A percentile compares a stretch with the other conserved stretches of the same genome.
These are phyloP conservation scores for Sisyra nigra DNA, from an alignment of 2,888 invertebrate genomes.

Conservation along the genomic window DNA sequence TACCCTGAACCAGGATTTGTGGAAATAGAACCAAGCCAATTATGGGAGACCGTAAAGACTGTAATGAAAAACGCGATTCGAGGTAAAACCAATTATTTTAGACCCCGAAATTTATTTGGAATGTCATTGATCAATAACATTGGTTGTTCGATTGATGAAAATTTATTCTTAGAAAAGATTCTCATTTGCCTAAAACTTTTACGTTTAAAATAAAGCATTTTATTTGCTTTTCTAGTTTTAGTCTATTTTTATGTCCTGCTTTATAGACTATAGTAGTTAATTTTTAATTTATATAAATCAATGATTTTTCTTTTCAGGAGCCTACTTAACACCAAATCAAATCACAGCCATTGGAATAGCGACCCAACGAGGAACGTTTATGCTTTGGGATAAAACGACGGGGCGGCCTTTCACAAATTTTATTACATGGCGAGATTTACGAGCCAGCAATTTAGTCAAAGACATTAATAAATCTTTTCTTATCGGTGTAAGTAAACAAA, in stretches of 20 bases:
- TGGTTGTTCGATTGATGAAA: too few relatives aligned
- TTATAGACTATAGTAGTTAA: too few relatives aligned
- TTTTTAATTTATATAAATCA: not conserved
- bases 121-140: too few relatives aligned
- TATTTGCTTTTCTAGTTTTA: conserved; percentile 1
- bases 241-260: not conserved
- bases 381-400: conserved; percentile 44
- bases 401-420: conserved; percentile 45
- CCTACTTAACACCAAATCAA: conserved; percentile 43
- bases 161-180: too few relatives aligned
- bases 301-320: conserved; percentile 47
- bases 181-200: too few relatives aligned
- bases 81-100: conserved; percentile 31
- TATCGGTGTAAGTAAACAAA: conserved; percentile 29
- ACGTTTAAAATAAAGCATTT: too few relatives aligned
- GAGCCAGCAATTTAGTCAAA: conserved; percentile 35
- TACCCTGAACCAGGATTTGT: conserved; percentile 67
- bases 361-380: conserved; percentile 45
- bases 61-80: conserved; percentile 53
- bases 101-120: conserved; percentile 1
- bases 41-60: conserved; percentile 52
- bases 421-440: conserved; percentile 53
- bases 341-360: conserved; percentile 59
- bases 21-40: conserved; percentile 74
- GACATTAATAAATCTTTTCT: conserved; percentile 37